These are phyloP conservation scores for Pseudopleuronectes americanus DNA, from an alignment of 2,797 vertebrate genomes.

Conservation along the genomic window DNA sequence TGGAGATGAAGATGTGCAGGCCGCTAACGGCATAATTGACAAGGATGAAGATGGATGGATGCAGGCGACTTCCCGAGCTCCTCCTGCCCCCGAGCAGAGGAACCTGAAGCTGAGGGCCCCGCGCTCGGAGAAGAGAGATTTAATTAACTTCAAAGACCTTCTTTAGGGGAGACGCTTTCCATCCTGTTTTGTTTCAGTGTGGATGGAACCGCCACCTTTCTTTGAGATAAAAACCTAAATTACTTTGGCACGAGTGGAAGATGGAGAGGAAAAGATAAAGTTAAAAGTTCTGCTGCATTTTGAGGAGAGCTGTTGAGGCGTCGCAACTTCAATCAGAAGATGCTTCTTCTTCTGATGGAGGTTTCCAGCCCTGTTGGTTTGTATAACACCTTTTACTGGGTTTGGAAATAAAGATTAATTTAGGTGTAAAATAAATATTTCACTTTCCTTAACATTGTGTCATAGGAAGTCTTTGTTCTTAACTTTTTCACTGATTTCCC, in stretches of 20 bases:
- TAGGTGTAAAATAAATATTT: too few relatives aligned
- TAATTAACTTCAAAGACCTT: conserved; percentile 57
- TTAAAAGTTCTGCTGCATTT: background rate
- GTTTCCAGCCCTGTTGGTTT: background rate
- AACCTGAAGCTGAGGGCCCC: conserved; percentile 58
- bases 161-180: conserved; percentile 11
- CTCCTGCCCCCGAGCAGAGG: conserved; percentile 53
- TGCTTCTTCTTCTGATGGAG: background rate
- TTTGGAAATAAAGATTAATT: too few relatives aligned
- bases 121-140: conserved; percentile 36
- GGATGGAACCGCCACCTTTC: background rate
- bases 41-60: conserved; percentile 80
- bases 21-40: conserved; percentile 78
- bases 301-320: background rate
- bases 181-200: conserved; percentile 1
- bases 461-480: too few relatives aligned
- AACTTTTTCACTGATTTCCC: too few relatives aligned
- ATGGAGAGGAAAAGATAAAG: background rate
- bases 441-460: too few relatives aligned
- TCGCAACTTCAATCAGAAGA: background rate
- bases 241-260: background rate
- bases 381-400: too few relatives aligned
- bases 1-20: conserved; percentile 77
- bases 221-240: conserved; percentile 12
- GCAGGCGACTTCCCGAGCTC: conserved; percentile 58